Base-by-base conservation (phyloP, 2,113 vertebrate genomes). In the Gymnobelideus leadbeateri region DNA sequence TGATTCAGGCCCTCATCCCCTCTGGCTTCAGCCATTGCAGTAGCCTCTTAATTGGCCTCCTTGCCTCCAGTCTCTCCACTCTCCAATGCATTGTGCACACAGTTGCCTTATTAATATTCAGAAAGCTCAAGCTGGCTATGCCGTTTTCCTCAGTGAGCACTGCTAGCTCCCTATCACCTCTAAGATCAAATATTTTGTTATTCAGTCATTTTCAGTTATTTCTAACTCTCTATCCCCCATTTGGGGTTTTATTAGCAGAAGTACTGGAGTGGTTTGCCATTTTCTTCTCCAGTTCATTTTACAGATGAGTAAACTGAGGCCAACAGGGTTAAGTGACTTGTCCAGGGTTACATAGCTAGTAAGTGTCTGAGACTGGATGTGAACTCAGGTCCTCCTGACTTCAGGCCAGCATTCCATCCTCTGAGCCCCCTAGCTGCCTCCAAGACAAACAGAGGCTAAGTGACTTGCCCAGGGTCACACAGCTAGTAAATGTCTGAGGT, bases 321-420 rank as follows among this genome's bases (percentile, higher is more conserved):
- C 11, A 68, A 68, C 57, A 68, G 31, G 26, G 55, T 57, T 2
- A 57, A 93, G 3, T 4, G 37, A 90, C 10, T 95, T 92, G 53
- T 51, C 31, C 93, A 95, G 91, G 25, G 28, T 92, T 3, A 93
- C 10, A 8, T 49, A 94, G 52, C 54, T 91, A 6, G 92, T 84
- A 68, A 68, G 11, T 90, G 16, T 90, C 19, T 94, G 47, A 43
- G 37, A 4, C 61, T 14, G 12, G 12, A 77, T 77, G n/a, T 77
- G 61, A n/a, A 37, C 37, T 77, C 37, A 43, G 37, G 6, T 84
- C 16, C 6, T 84, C 68, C n/a, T 84, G n/a, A 21, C 16, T 84
- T 5, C n/a, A 43, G 37, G 68, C 68, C 68, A 0, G 68, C 9
- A 9, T 3, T 77, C 37, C 4, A 68, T n/a, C 61, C 61, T 77